Base-by-base conservation (phyloP, 2,888 invertebrate species). In the Eudasyphora cyanicolor region DNA sequence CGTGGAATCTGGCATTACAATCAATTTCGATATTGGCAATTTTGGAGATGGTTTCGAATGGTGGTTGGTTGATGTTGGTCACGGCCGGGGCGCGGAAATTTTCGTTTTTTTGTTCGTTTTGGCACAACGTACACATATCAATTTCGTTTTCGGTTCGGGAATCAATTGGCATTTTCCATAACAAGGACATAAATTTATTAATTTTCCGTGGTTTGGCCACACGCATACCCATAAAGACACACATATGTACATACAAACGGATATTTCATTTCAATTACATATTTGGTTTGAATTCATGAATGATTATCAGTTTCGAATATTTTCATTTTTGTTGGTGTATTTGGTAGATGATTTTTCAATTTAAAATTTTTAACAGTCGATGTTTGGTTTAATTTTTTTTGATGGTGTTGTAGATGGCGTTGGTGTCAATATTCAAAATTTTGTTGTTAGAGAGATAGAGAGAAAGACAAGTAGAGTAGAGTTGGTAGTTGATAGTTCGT, bases 1-100 rank as follows among this genome's bases (percentile, higher is more conserved):
- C 98, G 94, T 98, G 98, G 94, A 98, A 98, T 95, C 98, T 99
- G 70, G 51, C 60, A 67, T 86, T 75, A 76, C 79, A 60, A 54
- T 57, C 35, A 17, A 82, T 84, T 85, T 83, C 86, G 84, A 85
- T 87, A 89, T 89, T n/a, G n/a, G n/a, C 89, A 88, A 88, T 87
- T 89, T 89, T 85, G 88, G 89, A 89, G 89, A 87, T 89, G 87
- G 88, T 88, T 84, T 45, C 45, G 45, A 21, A 88, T 89, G 89
- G 90, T 78, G 70, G 79, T 76, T 76, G 62, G 64, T 76, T 35
- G 71, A 71, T 81, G 84, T 84, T 38, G 78, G 76, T 79, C 51
- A 67, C 38, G 89, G 89, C n/a, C n/a, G n/a, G n/a, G n/a, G n/a
- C n/a, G 54, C 62, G 64, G 76, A 79, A 79, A n/a, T 21, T 54